Percentiles rank a stretch among this genome's conserved stretches.
These are phyloP conservation scores for Psittacula echo DNA, from an alignment of 2,797 vertebrate species.

Conservation along the genomic window DNA sequence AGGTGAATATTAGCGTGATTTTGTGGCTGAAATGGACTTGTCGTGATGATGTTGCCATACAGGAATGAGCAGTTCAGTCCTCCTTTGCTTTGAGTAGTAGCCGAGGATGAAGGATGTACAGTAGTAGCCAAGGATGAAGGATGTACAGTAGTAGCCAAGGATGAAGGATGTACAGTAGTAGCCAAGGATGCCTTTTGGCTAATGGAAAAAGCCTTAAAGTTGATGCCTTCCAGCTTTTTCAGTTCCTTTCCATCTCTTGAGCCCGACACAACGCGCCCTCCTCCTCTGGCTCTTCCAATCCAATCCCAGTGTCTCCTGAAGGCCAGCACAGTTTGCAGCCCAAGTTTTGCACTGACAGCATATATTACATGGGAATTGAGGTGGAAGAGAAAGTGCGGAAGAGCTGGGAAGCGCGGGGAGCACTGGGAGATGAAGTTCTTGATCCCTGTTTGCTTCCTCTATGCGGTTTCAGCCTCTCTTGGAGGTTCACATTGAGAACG, in stretches of 20 bases:
- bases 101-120: no score
- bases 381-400: constrained; percentile 25
- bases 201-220: background rate
- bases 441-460: background rate
- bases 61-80: background rate
- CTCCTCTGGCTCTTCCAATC: background rate
- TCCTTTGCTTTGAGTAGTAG: background rate
- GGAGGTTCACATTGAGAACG: background rate
- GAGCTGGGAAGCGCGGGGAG: background rate
- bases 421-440: constrained; percentile 4
- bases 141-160: no score
- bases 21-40: background rate
- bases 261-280: fast-evolving
- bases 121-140: no score
- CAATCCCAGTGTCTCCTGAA: background rate
- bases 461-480: background rate
- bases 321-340: constrained; percentile 30
- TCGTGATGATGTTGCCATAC: background rate
- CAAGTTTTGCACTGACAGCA: constrained; percentile 35
- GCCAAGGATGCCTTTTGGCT: background rate
- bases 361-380: constrained; percentile 13
- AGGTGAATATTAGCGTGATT: background rate
- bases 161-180: background rate
- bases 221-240: background rate
- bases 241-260: background rate